These are phyloP conservation scores for Probosciger aterrimus DNA, from an alignment of 2,113 vertebrate genomes.

Conservation along the genomic window DNA sequence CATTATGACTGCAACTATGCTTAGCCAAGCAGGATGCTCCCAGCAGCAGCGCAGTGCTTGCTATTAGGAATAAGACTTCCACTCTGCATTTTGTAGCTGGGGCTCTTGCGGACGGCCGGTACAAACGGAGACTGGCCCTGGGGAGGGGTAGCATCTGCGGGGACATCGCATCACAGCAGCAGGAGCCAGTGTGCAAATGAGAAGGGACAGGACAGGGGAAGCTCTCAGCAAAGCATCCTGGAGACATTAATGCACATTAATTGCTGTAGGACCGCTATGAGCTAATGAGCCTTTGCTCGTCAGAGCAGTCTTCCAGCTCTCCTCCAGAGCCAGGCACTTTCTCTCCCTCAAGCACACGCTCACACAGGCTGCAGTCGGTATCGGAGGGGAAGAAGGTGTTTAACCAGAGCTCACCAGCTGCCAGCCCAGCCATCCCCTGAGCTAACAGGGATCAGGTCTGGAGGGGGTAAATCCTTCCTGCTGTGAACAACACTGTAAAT, in stretches of 20 bases:
- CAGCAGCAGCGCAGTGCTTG: not conserved
- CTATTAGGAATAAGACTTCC: not conserved
- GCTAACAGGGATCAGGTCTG: not conserved
- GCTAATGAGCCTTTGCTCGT: not conserved
- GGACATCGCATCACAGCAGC: not conserved
- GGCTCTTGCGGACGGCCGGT: not conserved
- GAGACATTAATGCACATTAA: not conserved
- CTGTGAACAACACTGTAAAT: not conserved
- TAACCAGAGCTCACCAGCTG: not conserved
- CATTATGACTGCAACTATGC: not conserved
- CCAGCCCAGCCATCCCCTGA: fast-evolving
- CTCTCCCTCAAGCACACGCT: not conserved
- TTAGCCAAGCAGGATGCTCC: not conserved
- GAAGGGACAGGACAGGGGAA: not conserved
- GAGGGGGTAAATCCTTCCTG: not conserved
- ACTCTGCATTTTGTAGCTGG: fast-evolving
- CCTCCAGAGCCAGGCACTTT: not conserved
- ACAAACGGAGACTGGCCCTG: not conserved
- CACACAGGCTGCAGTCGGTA: not conserved
- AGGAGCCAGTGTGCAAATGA: not conserved
- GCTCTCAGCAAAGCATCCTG: not conserved
- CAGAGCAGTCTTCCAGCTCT: not conserved
- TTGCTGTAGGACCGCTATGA: not conserved
- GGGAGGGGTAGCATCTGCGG: not conserved
- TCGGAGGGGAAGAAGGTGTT: too few species aligned